phyloP scores from a whole-genome alignment of 2,888 invertebrate genomes.

The Acrobasis consociella region DNA sequence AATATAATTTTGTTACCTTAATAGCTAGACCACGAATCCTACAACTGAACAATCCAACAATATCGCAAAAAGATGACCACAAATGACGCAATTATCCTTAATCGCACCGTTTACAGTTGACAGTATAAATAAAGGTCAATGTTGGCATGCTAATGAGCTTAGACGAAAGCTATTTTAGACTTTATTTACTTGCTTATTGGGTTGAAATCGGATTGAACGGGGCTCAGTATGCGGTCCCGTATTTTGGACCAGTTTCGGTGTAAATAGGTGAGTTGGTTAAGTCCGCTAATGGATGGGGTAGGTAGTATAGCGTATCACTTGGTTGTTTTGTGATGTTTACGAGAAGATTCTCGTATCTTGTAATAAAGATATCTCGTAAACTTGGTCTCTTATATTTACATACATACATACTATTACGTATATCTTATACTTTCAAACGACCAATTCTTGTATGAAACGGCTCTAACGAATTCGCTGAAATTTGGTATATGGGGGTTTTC shows the following conservation, averaged over 20 bases:
- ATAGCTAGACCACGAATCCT: not conserved
- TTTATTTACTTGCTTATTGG: not conserved
- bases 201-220: conserved; percentile 12
- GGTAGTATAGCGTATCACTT: not conserved
- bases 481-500: too few species aligned
- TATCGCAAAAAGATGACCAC: conserved; percentile 3
- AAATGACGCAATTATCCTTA: conserved; percentile 20
- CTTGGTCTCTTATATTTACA: too few species aligned
- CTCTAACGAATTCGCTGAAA: too few species aligned
- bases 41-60: not conserved
- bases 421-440: too few species aligned
- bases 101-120: conserved; percentile 21
- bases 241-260: conserved; percentile 31
- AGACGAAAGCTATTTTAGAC: not conserved
- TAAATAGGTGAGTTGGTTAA: conserved; percentile 35
- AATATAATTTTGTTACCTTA: not conserved
- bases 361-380: too few species aligned
- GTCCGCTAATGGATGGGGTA: conserved; percentile 20
- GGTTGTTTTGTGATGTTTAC: too few species aligned
- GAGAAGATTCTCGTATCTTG: too few species aligned
- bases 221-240: conserved; percentile 29
- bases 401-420: too few species aligned
- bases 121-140: conserved; percentile 22
- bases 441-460: too few species aligned
- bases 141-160: conserved; percentile 3